Conservation (phyloP, 1,140 invertebrate species). For the Macrotrachela quadricornifera region DNA sequence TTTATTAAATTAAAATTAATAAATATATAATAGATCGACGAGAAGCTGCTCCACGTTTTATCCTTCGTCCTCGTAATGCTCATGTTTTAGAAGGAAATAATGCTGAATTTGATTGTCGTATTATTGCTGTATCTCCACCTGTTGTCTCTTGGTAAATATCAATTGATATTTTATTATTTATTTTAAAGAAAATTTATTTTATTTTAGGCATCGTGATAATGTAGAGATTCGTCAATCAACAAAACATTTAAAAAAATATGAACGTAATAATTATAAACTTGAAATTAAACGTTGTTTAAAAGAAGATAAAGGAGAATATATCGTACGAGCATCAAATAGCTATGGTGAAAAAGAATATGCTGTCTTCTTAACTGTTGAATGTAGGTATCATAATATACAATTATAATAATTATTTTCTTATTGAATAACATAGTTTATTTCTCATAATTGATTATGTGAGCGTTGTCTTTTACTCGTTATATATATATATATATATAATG, state of each 20-base stretch:
- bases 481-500: too few relatives aligned
- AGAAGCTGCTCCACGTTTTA: conserved; percentile 88
- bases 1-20: too few relatives aligned
- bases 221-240: conserved; percentile 78
- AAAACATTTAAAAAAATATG: conserved; percentile 95
- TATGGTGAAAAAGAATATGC: conserved; percentile 87
- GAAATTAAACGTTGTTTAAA: conserved; percentile 82
- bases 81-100: conserved; percentile 89
- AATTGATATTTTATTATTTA: too few relatives aligned
- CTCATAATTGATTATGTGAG: too few relatives aligned
- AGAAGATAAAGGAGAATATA: conserved; percentile 85
- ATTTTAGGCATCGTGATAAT: conserved; percentile 44
- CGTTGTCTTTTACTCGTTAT: too few relatives aligned
- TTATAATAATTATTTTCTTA: too few relatives aligned
- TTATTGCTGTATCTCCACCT: conserved; percentile 75
- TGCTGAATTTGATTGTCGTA: conserved; percentile 83
- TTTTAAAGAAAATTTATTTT: too few relatives aligned
- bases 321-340: conserved; percentile 86
- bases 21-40: conserved; percentile 47
- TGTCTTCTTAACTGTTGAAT: conserved; percentile 88
- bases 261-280: conserved; percentile 84
- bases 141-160: conserved; percentile 68
- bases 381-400: too few relatives aligned
- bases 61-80: conserved; percentile 77
- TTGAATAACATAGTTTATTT: too few relatives aligned